Conservation (phyloP, 2,888 invertebrate genomes). For the Apotomis capreana region DNA sequence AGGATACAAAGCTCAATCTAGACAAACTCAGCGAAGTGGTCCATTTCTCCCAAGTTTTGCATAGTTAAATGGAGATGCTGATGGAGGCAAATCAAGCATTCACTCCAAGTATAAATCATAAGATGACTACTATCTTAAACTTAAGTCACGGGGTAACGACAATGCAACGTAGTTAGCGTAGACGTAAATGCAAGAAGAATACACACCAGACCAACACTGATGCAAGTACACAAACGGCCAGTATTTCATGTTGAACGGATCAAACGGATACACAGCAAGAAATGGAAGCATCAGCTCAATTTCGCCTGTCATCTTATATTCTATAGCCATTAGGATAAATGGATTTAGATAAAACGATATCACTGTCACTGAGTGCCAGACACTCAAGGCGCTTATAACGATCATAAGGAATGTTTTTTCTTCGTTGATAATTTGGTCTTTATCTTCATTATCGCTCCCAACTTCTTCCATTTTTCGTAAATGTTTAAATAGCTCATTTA, state of each 20-base stretch:
- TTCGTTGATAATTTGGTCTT: slow-evolving; percentile 49
- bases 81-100: no score
- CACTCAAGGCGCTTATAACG: slow-evolving; percentile 54
- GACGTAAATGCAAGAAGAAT: background rate
- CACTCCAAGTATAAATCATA: no score
- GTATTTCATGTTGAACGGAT: slow-evolving; percentile 55
- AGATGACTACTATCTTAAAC: no score
- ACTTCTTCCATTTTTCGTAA: slow-evolving; percentile 26
- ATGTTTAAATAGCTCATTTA: slow-evolving; percentile 12
- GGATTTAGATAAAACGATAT: slow-evolving; percentile 56
- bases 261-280: slow-evolving; percentile 63
- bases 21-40: no score
- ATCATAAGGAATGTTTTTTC: slow-evolving; percentile 54
- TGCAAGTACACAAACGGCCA: slow-evolving; percentile 65
- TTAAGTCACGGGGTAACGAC: no score
- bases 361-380: slow-evolving; percentile 52
- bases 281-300: slow-evolving; percentile 60
- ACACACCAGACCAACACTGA: slow-evolving; percentile 65
- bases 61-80: no score
- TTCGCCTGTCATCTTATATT: slow-evolving; percentile 55
- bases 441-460: slow-evolving; percentile 41
- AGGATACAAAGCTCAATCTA: no score
- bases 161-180: no score
- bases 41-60: no score
- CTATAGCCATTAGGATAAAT: slow-evolving; percentile 52